These are phyloP conservation scores for Isaurus tuberculatus DNA, from an alignment of 92 coral and sea anemone species.

Conservation along the genomic window DNA sequence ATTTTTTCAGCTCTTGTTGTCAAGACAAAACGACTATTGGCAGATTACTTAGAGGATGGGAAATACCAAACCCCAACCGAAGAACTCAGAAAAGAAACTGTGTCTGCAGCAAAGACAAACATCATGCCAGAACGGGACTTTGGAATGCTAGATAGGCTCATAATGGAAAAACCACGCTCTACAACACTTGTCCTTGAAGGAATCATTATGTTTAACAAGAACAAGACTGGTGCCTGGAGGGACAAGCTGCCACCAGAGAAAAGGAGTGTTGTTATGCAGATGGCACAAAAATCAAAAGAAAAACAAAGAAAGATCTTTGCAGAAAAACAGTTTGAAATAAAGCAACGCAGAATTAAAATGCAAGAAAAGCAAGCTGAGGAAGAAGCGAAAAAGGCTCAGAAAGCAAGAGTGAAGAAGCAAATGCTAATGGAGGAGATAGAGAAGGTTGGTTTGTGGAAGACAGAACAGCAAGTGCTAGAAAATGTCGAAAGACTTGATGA, in stretches of 20 bases:
- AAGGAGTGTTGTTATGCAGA: conserved; percentile 18
- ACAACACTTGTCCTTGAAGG: conserved; percentile 24
- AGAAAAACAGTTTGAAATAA: background rate
- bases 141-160: conserved; percentile 15
- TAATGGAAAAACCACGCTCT: conserved; percentile 13
- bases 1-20: conserved; percentile 12
- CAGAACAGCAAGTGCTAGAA: conserved; percentile 26
- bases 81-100: background rate
- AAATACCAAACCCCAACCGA: background rate
- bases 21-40: background rate
- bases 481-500: conserved; percentile 2
- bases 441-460: conserved; percentile 40
- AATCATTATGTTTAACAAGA: conserved; percentile 15
- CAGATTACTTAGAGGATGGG: background rate
- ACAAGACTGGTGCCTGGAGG: conserved; percentile 12
- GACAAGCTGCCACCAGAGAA: conserved; percentile 23
- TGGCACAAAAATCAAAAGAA: conserved; percentile 11
- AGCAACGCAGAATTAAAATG: background rate
- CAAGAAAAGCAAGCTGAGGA: background rate
- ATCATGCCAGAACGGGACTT: conserved; percentile 17
- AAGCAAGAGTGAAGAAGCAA: conserved; percentile 26
- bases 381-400: conserved; percentile 30
- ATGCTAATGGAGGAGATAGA: conserved; percentile 40
- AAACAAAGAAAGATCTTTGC: conserved; percentile 21
- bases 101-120: background rate